Conservation (phyloP, 2,888 invertebrate species). For the Patella depressa region DNA sequence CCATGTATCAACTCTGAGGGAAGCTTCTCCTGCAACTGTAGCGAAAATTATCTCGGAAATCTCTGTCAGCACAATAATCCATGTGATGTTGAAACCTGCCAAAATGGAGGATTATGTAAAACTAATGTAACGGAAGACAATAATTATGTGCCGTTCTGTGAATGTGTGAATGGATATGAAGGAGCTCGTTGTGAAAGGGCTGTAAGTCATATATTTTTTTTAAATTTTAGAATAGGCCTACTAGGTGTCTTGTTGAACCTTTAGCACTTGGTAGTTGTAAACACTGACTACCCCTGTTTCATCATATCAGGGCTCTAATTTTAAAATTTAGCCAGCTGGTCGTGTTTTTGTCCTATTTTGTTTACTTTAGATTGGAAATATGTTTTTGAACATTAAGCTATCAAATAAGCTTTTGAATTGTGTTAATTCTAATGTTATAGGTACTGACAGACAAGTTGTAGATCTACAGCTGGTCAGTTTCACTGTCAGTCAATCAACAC, state of each 20-base stretch:
- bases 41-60: conserved; percentile 79
- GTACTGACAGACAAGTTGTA: no score
- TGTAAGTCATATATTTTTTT: conserved; percentile 67
- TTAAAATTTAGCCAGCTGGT: neutral
- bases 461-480: no score
- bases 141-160: conserved; percentile 39
- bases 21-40: conserved; percentile 66
- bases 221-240: neutral
- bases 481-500: no score
- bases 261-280: neutral
- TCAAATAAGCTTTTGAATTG: no score
- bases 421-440: no score
- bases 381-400: no score
- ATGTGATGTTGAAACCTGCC: conserved; percentile 46
- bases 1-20: conserved; percentile 82
- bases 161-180: conserved; percentile 56
- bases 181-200: conserved; percentile 68
- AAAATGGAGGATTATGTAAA: conserved; percentile 46
- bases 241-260: neutral
- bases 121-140: conserved; percentile 19
- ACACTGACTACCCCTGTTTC: neutral
- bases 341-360: conserved; percentile 22
- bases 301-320: neutral
- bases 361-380: conserved; percentile 2
- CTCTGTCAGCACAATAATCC: conserved; percentile 78